phyloP scores from a whole-genome alignment of 2,888 invertebrate species.

The Ectropis crepuscularia region DNA sequence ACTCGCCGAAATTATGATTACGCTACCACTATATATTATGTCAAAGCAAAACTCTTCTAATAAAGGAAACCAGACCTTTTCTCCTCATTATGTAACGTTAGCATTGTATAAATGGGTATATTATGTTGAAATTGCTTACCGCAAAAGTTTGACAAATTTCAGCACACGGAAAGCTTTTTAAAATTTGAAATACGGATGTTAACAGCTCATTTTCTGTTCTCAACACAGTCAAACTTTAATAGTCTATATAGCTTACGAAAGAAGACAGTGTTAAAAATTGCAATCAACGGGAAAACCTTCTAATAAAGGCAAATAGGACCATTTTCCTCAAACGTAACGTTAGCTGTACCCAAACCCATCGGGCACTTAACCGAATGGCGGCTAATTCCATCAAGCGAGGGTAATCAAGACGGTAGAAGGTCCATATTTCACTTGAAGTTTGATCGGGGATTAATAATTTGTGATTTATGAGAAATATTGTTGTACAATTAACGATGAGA shows the following conservation, averaged over 20 bases:
- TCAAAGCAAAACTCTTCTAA: too few relatives aligned
- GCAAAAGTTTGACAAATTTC: too few relatives aligned
- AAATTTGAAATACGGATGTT: too few relatives aligned
- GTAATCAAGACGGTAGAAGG: constrained; percentile 30
- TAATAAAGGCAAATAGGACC: constrained; percentile 25
- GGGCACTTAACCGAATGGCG: constrained; percentile 34
- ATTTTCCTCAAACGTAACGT: constrained; percentile 30
- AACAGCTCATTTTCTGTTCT: too few relatives aligned
- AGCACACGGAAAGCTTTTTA: too few relatives aligned
- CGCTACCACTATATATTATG: too few relatives aligned
- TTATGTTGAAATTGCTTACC: too few relatives aligned
- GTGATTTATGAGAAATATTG: constrained; percentile 40
- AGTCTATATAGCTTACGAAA: neutral
- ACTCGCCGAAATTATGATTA: too few relatives aligned
- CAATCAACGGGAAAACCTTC: constrained; percentile 15
- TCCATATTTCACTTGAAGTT: constrained; percentile 29
- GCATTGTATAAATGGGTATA: too few relatives aligned
- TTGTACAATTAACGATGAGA: constrained; percentile 1
- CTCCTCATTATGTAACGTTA: too few relatives aligned
- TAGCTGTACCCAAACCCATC: constrained; percentile 26
- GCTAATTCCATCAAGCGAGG: constrained; percentile 38
- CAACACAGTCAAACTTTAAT: too few relatives aligned
- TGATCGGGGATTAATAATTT: constrained; percentile 31
- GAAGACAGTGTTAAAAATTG: constrained; percentile 1
- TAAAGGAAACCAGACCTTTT: too few relatives aligned